A percentile compares a stretch with the other conserved stretches of the same genome.
phyloP scores from a whole-genome alignment of 2,888 invertebrate species.

The Gasteruption jaculator region DNA sequence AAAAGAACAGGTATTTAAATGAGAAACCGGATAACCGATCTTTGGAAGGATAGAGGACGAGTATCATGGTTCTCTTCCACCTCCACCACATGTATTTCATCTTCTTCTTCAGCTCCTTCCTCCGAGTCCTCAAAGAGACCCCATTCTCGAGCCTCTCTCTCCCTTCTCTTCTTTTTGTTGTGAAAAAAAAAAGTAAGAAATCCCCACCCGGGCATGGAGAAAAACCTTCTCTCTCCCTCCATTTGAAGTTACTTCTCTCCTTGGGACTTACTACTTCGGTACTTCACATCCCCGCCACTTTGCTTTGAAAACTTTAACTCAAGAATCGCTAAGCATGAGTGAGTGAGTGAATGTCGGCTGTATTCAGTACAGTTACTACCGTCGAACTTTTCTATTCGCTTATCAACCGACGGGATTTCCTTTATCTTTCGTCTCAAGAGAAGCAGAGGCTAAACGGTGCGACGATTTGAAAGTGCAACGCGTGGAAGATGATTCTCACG shows the following conservation, averaged over 20 bases:
- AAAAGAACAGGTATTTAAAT: constrained; percentile 43
- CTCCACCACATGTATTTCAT: constrained; percentile 2
- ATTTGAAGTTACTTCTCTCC: too few relatives aligned
- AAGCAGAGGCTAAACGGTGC: too few relatives aligned
- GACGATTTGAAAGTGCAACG: too few relatives aligned
- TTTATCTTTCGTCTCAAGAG: constrained; percentile 4
- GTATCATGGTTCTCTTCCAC: constrained; percentile 32
- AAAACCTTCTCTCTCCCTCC: too few relatives aligned
- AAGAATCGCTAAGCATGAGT: too few relatives aligned
- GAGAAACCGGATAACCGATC: constrained; percentile 39
- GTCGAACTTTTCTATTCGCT: neutral
- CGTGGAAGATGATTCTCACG: too few relatives aligned
- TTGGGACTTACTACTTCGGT: too few relatives aligned
- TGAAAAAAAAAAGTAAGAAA: too few relatives aligned
- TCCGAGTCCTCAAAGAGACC: too few relatives aligned
- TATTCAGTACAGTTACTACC: constrained; percentile 42
- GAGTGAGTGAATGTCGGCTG: constrained; percentile 37
- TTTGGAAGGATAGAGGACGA: constrained; percentile 39
- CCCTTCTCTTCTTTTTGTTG: constrained; percentile 15
- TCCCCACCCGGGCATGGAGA: too few relatives aligned
- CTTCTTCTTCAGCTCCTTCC: constrained; percentile 11
- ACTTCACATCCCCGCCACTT: too few relatives aligned
- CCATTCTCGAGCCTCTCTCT: constrained; percentile 18
- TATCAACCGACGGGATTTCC: neutral
- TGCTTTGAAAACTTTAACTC: too few relatives aligned